phyloP scores from a whole-genome alignment of 2,888 invertebrate genomes.

The Trypoxylon attenuatum region DNA sequence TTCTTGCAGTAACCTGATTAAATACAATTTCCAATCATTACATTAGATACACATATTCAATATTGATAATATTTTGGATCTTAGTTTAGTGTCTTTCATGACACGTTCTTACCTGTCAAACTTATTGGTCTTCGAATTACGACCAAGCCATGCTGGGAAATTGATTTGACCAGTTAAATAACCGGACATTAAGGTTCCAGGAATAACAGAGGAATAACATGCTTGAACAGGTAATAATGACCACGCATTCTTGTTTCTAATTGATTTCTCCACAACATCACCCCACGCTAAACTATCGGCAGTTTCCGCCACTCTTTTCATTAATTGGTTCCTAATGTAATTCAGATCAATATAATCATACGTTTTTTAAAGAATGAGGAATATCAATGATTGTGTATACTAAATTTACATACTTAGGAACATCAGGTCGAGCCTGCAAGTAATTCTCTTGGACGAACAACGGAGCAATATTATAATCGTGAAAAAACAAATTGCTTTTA shows the following conservation, averaged over 20 bases:
- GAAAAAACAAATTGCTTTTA: constrained; percentile 94
- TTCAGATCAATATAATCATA: constrained; percentile 55
- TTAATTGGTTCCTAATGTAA: constrained; percentile 10
- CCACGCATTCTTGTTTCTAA: constrained; percentile 90
- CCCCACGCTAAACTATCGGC: constrained; percentile 91
- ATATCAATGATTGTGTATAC: no score
- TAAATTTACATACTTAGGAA: constrained; percentile 82
- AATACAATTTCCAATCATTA: no score
- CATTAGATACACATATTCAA: not conserved
- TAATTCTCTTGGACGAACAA: constrained; percentile 99
- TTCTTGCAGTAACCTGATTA: constrained; percentile 68
- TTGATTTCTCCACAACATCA: constrained; percentile 88
- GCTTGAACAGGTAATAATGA: constrained; percentile 90
- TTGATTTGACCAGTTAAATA: constrained; percentile 86
- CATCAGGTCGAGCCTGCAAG: constrained; percentile 85
- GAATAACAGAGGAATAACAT: constrained; percentile 92
- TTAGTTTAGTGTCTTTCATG: not conserved
- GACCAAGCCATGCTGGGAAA: constrained; percentile 97
- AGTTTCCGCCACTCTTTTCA: constrained; percentile 84
- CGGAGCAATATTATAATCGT: constrained; percentile 97
- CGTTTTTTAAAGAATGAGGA: no score
- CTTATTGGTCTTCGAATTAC: constrained; percentile 91
- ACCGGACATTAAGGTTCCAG: constrained; percentile 90
- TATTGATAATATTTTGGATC: not conserved
- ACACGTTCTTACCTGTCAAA: constrained; percentile 80